phyloP scores from a whole-genome alignment of 2,797 vertebrate species.

The Philypnodon macrostomus region DNA sequence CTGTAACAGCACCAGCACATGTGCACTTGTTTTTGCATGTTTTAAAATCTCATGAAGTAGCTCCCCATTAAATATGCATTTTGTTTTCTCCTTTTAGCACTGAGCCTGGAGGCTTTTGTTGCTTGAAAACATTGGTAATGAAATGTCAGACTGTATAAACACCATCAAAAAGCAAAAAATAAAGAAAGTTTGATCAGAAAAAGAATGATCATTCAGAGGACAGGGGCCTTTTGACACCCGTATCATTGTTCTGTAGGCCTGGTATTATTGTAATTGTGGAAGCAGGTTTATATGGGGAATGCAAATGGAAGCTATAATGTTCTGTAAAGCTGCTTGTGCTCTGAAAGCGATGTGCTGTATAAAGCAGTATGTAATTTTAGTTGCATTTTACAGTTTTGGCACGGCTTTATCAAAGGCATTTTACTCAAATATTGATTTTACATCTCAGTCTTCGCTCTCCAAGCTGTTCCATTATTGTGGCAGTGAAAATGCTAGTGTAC shows the following conservation, averaged over 20 bases:
- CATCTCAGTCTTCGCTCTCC: background rate
- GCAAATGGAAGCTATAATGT: background rate
- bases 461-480: background rate
- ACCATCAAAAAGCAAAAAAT: background rate
- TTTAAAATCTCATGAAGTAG: too few species aligned
- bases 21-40: background rate
- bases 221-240: too few species aligned
- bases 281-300: background rate
- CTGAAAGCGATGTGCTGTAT: background rate
- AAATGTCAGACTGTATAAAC: background rate
- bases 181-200: too few species aligned
- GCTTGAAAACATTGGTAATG: background rate
- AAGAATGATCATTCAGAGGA: too few species aligned
- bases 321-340: background rate
- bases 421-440: background rate
- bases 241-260: too few species aligned
- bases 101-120: background rate
- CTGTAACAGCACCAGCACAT: too few species aligned
- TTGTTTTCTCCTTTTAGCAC: background rate
- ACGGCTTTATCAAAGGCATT: background rate
- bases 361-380: background rate
- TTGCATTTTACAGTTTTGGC: background rate
- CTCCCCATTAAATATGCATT: background rate
- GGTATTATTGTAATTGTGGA: too few species aligned
- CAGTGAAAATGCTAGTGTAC: slow-evolving; percentile 1